Base-by-base conservation (phyloP, 2,113 vertebrate genomes). In the Thamnaconus septentrionalis region DNA sequence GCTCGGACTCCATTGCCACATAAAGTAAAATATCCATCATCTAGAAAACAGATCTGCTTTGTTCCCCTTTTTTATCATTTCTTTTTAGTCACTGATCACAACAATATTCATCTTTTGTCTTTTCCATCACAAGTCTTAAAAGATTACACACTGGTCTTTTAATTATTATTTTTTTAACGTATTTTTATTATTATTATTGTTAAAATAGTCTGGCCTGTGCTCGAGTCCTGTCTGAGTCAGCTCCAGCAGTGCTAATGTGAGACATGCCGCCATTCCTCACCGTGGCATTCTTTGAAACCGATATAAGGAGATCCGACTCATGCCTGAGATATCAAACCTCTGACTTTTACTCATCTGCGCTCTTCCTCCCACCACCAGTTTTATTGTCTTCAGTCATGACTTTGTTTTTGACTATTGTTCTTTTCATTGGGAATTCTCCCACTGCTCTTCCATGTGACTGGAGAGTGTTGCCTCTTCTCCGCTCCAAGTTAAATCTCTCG, bases 221-320 rank as follows among this genome's bases (percentile, higher is more conserved):
- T 51, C n/a, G 41, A n/a, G 55, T 59, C 41, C 1, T 69, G 52
- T 73, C 66, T 53, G 49, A 7, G 61, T 53, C 45, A 69, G 61
- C 74, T 51, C 46, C 61, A 56, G 7, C 59, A 49, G 63, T 64
- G 7, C 59, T 50, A 44, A 6, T 48, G 53, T 56, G 42, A 75
- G 62, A 69, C 55, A 77, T 66, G 55, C 69, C 53, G 56, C 51
- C 56, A 49, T 80, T 76, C 69, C 66, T 44, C 42, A 48, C 54
- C 64, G 54, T 66, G 73, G 61, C 49, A 41, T 70, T 56, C 59
- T 50, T 18, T 55, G 75, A 71, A 80, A 80, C 64, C 80, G 76
- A 84, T 83, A 82, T 64, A 53, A 4, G 44, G 40, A 75, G 75
- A 80, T 86, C 84, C 70, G 69, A 57, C 72, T 85, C 79, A 82